Evolutionary conservation across 2,113 vertebrate genomes (phyloP).

Genomic region (Chaenogobius annularis): DNA sequence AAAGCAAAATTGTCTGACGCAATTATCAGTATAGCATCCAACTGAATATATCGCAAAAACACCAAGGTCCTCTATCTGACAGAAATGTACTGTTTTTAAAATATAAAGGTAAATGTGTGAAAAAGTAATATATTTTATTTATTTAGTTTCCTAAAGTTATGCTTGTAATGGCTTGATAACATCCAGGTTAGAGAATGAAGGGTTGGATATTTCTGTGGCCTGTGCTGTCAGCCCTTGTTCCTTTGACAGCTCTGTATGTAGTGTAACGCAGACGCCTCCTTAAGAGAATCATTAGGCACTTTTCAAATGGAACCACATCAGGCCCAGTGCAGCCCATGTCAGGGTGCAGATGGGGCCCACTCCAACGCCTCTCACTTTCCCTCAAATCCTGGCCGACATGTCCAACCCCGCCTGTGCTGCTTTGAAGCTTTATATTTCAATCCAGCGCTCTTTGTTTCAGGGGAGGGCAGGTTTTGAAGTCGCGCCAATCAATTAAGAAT

Average conservation of each 20-base stretch:
- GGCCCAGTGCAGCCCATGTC: constrained; percentile 43
- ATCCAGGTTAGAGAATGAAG: not conserved
- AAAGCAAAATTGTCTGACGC: too few species aligned
- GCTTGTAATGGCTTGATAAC: too few species aligned
- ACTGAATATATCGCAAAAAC: too few species aligned
- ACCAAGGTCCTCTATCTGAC: too few species aligned
- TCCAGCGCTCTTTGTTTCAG: constrained; percentile 58
- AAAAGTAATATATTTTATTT: too few species aligned
- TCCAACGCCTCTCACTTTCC: constrained; percentile 46
- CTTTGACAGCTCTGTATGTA: constrained; percentile 43
- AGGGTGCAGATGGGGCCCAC: constrained; percentile 55
- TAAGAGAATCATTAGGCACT: constrained; percentile 53
- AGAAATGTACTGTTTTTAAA: too few species aligned
- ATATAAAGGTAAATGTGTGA: too few species aligned
- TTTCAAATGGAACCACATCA: constrained; percentile 55
- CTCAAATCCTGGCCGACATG: constrained; percentile 49
- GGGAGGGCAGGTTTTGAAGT: constrained; percentile 67
- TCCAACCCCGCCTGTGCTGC: constrained; percentile 44
- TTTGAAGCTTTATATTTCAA: constrained; percentile 56
- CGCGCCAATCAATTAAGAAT: constrained; percentile 71
- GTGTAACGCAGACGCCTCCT: constrained; percentile 29
- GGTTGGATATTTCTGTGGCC: constrained; percentile 38
- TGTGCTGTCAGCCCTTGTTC: constrained; percentile 34
- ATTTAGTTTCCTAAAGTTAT: too few species aligned
- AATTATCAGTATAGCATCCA: too few species aligned